Evolutionary conservation across 2,113 vertebrate species (phyloP).

Genomic region (Pelodiscus sinensis): DNA sequence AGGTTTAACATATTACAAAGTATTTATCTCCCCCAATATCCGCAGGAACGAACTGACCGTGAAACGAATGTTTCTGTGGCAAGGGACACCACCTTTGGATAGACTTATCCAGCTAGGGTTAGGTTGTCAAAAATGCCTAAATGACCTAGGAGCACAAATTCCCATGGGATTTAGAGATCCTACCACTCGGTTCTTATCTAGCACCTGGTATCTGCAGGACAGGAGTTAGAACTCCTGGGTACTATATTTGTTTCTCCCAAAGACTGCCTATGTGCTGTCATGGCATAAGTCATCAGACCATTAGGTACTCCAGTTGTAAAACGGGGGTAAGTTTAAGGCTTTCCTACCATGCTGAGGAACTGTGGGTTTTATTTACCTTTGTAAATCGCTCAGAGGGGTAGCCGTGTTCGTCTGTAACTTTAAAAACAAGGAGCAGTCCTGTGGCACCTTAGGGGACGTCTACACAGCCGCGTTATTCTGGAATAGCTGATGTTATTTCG

Average conservation of each 20-base stretch:
- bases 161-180: not conserved
- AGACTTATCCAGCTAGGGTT: not conserved
- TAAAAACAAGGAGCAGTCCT: no score
- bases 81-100: not conserved
- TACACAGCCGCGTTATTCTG: no score
- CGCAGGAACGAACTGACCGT: accelerated
- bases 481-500: no score
- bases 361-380: not conserved
- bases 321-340: not conserved
- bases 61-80: accelerated
- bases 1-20: accelerated
- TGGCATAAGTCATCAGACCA: not conserved
- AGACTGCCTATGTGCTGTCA: not conserved
- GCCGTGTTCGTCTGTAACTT: no score
- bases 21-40: not conserved
- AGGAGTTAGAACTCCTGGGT: not conserved
- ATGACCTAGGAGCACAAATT: not conserved
- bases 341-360: not conserved
- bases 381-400: not conserved
- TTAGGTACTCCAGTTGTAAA: not conserved
- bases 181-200: not conserved
- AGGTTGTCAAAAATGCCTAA: not conserved
- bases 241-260: not conserved
- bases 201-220: not conserved
- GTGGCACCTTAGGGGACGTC: no score